Percentiles rank a stretch among this genome's conserved stretches.
These are phyloP conservation scores for Alethe castanea DNA, from an alignment of 2,113 vertebrate genomes.

Conservation along the genomic window DNA sequence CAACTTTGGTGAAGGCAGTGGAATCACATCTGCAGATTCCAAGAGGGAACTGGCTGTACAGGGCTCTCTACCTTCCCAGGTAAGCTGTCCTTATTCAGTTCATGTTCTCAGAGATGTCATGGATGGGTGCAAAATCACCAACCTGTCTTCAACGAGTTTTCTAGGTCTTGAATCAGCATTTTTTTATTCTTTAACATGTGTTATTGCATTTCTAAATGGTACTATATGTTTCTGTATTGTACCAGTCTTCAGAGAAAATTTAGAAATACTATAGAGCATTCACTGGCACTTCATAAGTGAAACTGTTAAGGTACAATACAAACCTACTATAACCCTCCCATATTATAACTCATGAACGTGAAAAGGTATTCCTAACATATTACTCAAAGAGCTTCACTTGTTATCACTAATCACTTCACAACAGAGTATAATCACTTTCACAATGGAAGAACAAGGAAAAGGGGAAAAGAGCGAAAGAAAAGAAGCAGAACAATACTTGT, in stretches of 20 bases:
- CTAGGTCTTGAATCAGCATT: neutral
- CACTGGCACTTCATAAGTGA: neutral
- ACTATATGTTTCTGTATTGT: neutral
- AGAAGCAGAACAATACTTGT: slow-evolving; percentile 31
- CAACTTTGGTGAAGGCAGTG: neutral
- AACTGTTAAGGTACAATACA: neutral
- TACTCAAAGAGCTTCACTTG: neutral
- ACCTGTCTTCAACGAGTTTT: neutral
- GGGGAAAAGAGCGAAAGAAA: neutral
- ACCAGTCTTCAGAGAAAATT: neutral
- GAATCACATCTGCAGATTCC: neutral
- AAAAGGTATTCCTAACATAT: neutral
- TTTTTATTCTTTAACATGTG: neutral
- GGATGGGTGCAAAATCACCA: neutral
- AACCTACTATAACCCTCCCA: neutral
- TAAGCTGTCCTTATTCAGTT: neutral
- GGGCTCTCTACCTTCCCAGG: neutral
- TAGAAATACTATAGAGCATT: neutral
- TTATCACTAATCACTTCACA: slow-evolving; percentile 11
- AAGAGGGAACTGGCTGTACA: neutral
- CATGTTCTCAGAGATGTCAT: neutral
- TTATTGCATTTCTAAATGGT: neutral
- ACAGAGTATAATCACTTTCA: neutral
- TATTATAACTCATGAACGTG: neutral
- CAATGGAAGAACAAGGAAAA: neutral